Evolutionary conservation across 2,888 invertebrate species (phyloP).

Genomic region (Stenichneumon culpator): DNA sequence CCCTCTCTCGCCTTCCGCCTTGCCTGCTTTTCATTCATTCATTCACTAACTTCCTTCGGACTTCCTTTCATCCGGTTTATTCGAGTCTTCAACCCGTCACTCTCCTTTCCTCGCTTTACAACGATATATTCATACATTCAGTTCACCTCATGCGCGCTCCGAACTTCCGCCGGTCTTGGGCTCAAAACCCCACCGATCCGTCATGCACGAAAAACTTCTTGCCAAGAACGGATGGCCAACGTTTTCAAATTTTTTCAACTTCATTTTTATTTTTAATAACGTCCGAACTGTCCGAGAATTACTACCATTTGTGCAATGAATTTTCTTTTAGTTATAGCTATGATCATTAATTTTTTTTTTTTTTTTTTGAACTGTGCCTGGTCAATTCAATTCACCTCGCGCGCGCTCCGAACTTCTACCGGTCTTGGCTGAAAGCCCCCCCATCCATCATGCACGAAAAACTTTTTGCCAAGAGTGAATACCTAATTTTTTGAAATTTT

Average conservation of each 20-base stretch:
- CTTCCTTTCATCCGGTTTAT: constrained; percentile 46
- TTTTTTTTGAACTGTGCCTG: not conserved
- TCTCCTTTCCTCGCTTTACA: constrained; percentile 7
- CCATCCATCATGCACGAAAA: too few species aligned
- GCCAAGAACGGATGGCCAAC: too few species aligned
- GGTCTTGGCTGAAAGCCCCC: not conserved
- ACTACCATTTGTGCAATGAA: too few species aligned
- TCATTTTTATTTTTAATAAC: too few species aligned
- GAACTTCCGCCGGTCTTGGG: not conserved
- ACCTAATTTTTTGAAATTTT: too few species aligned
- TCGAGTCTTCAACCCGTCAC: constrained; percentile 19
- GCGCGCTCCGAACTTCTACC: not conserved
- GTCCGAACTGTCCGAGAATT: too few species aligned
- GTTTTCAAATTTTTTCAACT: too few species aligned
- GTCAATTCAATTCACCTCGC: constrained; percentile 27
- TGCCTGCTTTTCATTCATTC: constrained; percentile 28
- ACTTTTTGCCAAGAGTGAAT: too few species aligned
- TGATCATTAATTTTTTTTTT: not conserved
- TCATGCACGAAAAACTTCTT: too few species aligned
- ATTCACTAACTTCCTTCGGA: constrained; percentile 50
- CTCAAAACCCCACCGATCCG: not conserved
- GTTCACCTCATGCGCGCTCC: constrained; percentile 12
- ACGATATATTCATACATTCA: constrained; percentile 35
- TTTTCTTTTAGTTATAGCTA: not conserved
- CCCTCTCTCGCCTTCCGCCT: not conserved